These are phyloP conservation scores for Pyrgilauda ruficollis DNA, from an alignment of 2,113 vertebrate species.

Conservation along the genomic window DNA sequence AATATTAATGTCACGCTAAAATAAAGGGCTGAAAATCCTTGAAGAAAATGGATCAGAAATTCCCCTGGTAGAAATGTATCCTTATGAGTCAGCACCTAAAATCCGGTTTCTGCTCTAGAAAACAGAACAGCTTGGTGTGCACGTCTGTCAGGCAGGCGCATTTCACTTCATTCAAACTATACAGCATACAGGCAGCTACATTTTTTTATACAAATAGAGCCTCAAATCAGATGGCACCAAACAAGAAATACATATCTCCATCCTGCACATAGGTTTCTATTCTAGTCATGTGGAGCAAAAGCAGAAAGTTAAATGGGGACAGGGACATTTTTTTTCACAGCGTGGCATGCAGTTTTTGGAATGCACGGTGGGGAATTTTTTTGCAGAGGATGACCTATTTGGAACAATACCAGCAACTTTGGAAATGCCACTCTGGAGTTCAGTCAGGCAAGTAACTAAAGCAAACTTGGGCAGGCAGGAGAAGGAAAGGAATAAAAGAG, in stretches of 20 bases:
- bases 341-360: slow-evolving; percentile 66
- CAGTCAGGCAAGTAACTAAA: slow-evolving; percentile 61
- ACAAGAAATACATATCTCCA: slow-evolving; percentile 32
- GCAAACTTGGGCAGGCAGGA: slow-evolving; percentile 52
- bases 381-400: slow-evolving; percentile 79
- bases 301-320: slow-evolving; percentile 70
- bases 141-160: slow-evolving; percentile 22
- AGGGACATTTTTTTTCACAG: slow-evolving; percentile 57
- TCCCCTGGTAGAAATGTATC: slow-evolving; percentile 38
- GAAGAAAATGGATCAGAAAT: slow-evolving; percentile 54
- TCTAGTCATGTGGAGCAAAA: slow-evolving; percentile 60
- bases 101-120: slow-evolving; percentile 60
- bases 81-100: slow-evolving; percentile 57
- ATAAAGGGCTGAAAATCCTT: slow-evolving; percentile 35
- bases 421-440: slow-evolving; percentile 73
- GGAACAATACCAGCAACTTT: slow-evolving; percentile 73
- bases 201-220: slow-evolving; percentile 40
- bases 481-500: slow-evolving; percentile 32
- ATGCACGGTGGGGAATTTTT: slow-evolving; percentile 74
- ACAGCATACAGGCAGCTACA: slow-evolving; percentile 27
- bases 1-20: not conserved
- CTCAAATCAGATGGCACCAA: slow-evolving; percentile 36
- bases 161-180: slow-evolving; percentile 35
- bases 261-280: slow-evolving; percentile 11
- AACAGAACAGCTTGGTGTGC: slow-evolving; percentile 35